Base-by-base conservation (phyloP, 2,797 vertebrate genomes). In the Cyclura pinguis region DNA sequence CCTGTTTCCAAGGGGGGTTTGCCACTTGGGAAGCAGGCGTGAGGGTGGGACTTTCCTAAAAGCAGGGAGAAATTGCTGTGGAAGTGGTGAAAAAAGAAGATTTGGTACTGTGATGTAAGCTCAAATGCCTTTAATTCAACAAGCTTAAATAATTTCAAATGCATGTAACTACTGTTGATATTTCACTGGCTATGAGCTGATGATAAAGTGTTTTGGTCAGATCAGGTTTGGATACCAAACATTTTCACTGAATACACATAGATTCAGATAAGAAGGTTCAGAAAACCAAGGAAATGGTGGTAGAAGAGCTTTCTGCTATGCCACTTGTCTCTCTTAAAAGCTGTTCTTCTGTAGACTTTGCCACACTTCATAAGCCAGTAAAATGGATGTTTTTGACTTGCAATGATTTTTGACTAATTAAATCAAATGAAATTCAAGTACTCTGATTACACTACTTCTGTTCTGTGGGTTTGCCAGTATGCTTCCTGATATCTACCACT, bases 1-100 rank as follows among this genome's bases (percentile, higher is more conserved):
- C 12, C 35, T 35, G 32, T 0, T 13, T 24, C 24, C 4, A 9
- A 77, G 81, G 6, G 6, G n/a, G 24, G 9, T 55, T 82, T 47
- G 87, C 22, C 55, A 0, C 0, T 0, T 20, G n/a, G 78, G 80
- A 84, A 78, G 59, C 0, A 9, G 13, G 3, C n/a, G n/a, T 27
- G 9, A 12, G 52, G 8, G 12, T 69, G 1, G 52, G 0, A 0
- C 22, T 5, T 22, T 12, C 7, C 27, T 77, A 83, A 80, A 73
- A 80, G 22, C 29, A 69, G 0, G 64, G 50, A 95, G 95, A 81
- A 90, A 92, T 90, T 77, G 94, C 93, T 95, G 90, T 87, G 89
- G 89, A 93, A 89, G 29, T 80, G 38, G 78, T 6, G 52, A 1
- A 77, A 86, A 91, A 86, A 93, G 93, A 95, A 94, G 89, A 89